Percentiles rank a stretch among this genome's conserved stretches.
phyloP scores from a whole-genome alignment of 2,113 vertebrate species.

The Pontoporia blainvillei region DNA sequence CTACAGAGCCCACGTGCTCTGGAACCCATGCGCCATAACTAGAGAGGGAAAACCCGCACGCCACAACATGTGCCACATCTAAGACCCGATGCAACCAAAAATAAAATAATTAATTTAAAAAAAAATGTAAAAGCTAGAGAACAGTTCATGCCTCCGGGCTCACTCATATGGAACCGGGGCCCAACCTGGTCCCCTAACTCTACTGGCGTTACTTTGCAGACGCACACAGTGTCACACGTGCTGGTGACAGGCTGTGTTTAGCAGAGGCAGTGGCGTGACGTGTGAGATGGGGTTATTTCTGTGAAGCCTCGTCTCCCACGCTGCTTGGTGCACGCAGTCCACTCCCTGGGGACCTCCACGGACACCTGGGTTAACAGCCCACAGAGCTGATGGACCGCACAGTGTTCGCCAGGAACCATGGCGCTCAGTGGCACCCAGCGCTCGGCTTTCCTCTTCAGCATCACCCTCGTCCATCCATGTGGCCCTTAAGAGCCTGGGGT shows the following conservation, averaged over 20 bases:
- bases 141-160: not conserved
- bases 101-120: no score
- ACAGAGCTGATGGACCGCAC: rapidly evolving
- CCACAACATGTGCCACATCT: no score
- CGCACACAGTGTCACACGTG: rapidly evolving
- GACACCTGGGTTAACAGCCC: no score
- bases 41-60: no score
- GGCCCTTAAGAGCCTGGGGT: no score
- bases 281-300: rapidly evolving
- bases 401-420: rapidly evolving
- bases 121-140: not conserved
- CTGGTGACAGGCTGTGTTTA: not conserved
- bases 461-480: rapidly evolving
- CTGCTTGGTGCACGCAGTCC: rapidly evolving
- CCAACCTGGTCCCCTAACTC: no score
- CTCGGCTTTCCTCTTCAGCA: not conserved
- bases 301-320: no score
- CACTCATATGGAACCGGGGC: not conserved
- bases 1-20: no score
- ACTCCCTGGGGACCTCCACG: not conserved
- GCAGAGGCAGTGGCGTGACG: rapidly evolving
- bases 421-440: rapidly evolving
- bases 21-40: no score
- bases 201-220: not conserved
- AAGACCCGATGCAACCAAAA: no score